Evolutionary conservation across 1,140 invertebrate genomes (phyloP), one percentile per base, ranked within the genome.

Genomic region (Campoletis sonorensis): DNA sequence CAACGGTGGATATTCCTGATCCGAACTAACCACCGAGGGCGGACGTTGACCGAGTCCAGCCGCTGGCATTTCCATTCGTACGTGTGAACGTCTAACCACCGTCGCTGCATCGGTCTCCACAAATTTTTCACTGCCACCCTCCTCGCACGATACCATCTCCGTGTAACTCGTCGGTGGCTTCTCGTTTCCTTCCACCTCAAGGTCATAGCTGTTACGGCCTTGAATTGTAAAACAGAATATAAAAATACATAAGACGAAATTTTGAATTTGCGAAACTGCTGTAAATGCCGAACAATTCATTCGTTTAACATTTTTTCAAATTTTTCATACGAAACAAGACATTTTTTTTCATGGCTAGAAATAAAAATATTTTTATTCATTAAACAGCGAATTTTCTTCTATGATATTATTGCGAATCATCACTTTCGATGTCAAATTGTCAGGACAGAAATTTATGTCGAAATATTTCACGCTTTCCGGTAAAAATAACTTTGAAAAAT

Each of bases 21-120:
- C 91, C 0, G 90, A 91, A 83, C 89, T 93, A 13, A 93, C 87
- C 21, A 93, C 88, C 0, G 93, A 93, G 0, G 92, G 90, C 71
- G 93, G 93, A 23, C 94, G 91, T 79, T 93, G 93, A 37, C 93
- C 94, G 30, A 94, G 84, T 61, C 94, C 94, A n/a, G 93, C 93
- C 10, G 94, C 93, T 79, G 94, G 93, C 88, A 94, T 92, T 87
- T 94, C 94, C 33, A 94, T 89, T 0, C 90, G 88, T n/a, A 91
- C 86, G 61, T 91, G 90, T 26, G 90, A 90, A 76, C 90, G 87
- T 79, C 90, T 86, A 21, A 91, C 90, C 8, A 91, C 90, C 0
- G 90, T 91, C 8, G 90, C 89, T 0, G 88, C 90, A 21, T 92
- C 88, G 4, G 89, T 87, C 81, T 92, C 90, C 26, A 85, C 89